Conservation (phyloP, 2,113 vertebrate species). For the Neopipo cinnamomea region DNA sequence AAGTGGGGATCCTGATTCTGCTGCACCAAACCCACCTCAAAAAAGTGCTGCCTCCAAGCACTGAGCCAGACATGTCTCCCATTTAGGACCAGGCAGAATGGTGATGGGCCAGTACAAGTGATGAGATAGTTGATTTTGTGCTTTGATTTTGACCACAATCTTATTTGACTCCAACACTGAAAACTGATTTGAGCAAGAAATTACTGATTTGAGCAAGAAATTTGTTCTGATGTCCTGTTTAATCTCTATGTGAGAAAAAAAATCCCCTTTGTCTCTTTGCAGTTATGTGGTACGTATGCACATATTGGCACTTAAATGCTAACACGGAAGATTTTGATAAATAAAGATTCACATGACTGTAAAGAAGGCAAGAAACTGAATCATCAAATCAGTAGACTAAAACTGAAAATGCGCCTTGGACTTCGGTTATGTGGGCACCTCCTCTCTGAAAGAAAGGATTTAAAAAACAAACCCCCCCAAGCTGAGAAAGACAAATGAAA, state of each 20-base stretch:
- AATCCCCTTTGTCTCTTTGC: neutral
- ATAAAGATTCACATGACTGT: neutral
- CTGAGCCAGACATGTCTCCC: neutral
- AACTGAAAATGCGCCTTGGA: neutral
- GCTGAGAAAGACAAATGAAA: neutral
- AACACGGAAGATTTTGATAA: neutral
- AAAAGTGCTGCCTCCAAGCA: neutral
- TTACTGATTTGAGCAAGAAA: neutral
- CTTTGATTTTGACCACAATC: neutral
- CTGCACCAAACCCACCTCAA: neutral
- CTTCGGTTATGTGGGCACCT: neutral
- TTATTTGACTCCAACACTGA: neutral
- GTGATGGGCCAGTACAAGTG: neutral
- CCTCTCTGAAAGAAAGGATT: neutral
- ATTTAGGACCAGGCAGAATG: neutral
- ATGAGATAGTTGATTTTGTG: neutral
- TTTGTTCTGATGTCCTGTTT: neutral
- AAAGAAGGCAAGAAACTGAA: neutral
- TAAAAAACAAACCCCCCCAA: neutral
- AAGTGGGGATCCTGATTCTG: neutral
- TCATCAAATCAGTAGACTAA: neutral
- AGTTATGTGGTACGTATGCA: neutral
- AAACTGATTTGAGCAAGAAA: neutral
- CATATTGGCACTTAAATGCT: neutral
- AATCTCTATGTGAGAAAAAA: neutral